A percentile compares a stretch with the other conserved stretches of the same genome.
phyloP scores from a whole-genome alignment of 2,113 vertebrate species.

The Apodemus sylvaticus region DNA sequence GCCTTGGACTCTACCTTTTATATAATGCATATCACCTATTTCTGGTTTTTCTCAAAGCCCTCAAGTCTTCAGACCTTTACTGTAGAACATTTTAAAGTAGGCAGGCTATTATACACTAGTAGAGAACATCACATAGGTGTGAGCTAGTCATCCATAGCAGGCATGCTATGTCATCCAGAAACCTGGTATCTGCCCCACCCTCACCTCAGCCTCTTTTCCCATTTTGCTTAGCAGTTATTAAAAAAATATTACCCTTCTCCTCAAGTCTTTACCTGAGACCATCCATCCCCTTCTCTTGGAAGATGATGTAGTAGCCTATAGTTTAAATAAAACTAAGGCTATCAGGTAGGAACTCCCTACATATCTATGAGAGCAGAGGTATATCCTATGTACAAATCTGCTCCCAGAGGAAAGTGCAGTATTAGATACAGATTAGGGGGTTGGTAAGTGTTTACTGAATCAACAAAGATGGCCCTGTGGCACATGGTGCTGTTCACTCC shows the following conservation, averaged over 20 bases:
- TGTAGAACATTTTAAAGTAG: neutral
- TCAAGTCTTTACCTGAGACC: neutral
- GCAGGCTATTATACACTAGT: neutral
- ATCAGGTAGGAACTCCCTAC: neutral
- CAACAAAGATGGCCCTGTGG: neutral
- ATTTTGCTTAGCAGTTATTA: slow-evolving; percentile 22
- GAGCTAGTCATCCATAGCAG: neutral
- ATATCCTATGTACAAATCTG: neutral
- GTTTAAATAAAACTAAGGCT: neutral
- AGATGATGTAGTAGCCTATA: neutral
- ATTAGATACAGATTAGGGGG: neutral
- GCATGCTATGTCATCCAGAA: neutral
- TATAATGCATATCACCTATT: neutral
- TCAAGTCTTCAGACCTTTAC: neutral
- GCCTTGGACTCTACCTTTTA: neutral
- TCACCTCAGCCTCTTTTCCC: neutral
- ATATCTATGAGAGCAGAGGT: neutral
- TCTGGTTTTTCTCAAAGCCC: neutral
- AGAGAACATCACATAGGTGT: neutral
- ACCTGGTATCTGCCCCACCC: neutral
- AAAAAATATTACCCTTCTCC: neutral
- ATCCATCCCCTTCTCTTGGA: neutral
- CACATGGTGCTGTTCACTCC: neutral
- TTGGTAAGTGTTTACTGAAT: neutral
- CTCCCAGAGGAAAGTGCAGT: neutral